Evolutionary conservation across 2,113 vertebrate genomes (phyloP).

Genomic region (Sinosuthora webbiana): DNA sequence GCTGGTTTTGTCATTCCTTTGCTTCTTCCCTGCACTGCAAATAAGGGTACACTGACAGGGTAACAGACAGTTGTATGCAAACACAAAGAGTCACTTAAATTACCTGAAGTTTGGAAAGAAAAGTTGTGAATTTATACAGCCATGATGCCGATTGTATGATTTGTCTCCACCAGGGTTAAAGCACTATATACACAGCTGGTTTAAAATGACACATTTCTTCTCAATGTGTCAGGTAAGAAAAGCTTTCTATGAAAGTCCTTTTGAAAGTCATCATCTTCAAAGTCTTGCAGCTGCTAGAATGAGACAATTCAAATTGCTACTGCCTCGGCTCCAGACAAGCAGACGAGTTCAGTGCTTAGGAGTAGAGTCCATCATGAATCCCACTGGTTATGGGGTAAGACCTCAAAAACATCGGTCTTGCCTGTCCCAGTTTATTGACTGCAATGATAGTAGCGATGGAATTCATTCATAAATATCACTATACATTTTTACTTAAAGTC

Average conservation of each 20-base stretch:
- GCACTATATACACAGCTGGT: constrained; percentile 20
- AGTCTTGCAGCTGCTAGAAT: constrained; percentile 12
- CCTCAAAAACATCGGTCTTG: neutral
- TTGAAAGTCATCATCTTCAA: neutral
- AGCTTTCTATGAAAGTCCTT: constrained; percentile 32
- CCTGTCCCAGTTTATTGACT: neutral
- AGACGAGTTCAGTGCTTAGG: neutral
- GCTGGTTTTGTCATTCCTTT: neutral
- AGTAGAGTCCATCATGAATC: neutral
- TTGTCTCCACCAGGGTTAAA: constrained; percentile 15
- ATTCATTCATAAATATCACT: neutral
- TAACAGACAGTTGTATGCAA: neutral
- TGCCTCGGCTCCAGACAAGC: neutral
- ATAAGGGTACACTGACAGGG: neutral
- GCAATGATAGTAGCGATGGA: neutral
- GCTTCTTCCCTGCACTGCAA: neutral
- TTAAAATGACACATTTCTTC: constrained; percentile 25
- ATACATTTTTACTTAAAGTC: neutral
- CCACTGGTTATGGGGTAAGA: neutral
- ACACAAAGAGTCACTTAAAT: neutral
- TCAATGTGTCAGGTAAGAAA: neutral
- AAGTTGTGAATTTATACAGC: neutral
- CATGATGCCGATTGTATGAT: neutral
- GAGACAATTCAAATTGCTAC: neutral
- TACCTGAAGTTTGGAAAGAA: neutral